Evolutionary conservation across 2,888 invertebrate species (phyloP), one percentile per base, ranked within the genome.

Genomic region (Chaitophorus viminalis): DNA sequence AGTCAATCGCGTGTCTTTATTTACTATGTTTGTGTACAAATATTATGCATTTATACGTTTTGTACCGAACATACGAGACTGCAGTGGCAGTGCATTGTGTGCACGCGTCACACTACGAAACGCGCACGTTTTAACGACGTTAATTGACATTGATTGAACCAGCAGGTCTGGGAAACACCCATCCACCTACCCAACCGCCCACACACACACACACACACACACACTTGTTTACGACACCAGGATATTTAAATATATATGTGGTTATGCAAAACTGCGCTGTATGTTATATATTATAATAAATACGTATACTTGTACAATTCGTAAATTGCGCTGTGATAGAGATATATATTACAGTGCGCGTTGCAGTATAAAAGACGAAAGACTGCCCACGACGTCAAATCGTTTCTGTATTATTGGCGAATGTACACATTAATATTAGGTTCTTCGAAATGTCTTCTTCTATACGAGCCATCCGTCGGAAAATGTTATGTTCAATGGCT

Each of bases 101-200:
- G n/a, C n/a, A n/a, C n/a, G n/a, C n/a, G n/a, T n/a, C 39, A 65
- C n/a, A 36, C 29, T 9, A 31, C 31, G 25, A 14, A n/a, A 14
- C 8, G 29, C 11, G 82, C 72, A 18, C 36, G 54, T 74, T 74
- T 82, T 74, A 82, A 29, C 33, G 54, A 54, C n/a, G n/a, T 74
- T 82, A 82, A 82, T 82, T 82, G 74, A 82, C 82, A 60, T 60
- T 82, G 82, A 82, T 82, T 60, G 82, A 82, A 46, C 14, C 46
- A 14, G 1, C 46, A 14, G 46, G 72, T 52, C n/a, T 25, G n/a
- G 33, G 9, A 25, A 25, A 82, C 18, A 14, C 36, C 33, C 36
- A n/a, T 31, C 14, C 46, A 46, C 46, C 11, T 18, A 54, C 36
- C 11, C 39, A 11, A 9, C 6, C 9, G 18, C 21, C 14, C 33